Evolutionary conservation across 2,113 vertebrate genomes (phyloP), one percentile per base, ranked within the genome.

Genomic region (Oncorhynchus masou): DNA sequence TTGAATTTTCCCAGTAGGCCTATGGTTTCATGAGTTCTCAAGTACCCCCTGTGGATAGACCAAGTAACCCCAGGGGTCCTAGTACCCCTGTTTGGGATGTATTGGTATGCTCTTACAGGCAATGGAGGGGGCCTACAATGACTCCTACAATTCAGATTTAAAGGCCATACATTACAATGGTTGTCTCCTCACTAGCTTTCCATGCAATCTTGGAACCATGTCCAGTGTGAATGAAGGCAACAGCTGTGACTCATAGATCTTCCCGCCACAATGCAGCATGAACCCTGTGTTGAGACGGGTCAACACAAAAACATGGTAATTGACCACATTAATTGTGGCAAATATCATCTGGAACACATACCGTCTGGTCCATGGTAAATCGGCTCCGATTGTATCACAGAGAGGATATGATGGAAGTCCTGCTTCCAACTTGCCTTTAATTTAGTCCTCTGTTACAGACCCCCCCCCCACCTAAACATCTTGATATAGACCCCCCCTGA

Each of bases 341-440:
- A 74, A 81, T 74, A 82, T 74, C 85, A 86, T 81, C 86, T 86
- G 86, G 85, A 80, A 70, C 25, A 3, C 76, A 84, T 79, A 68
- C 68, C 29, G 75, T 68, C 27, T 48, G 73, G 13, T 83, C 69
- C 82, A n/a, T 9, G 1, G 77, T 74, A 24, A 66, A 25, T 57
- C 24, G 66, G 49, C 78, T 68, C 62, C 45, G 74, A 76, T 85
- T 57, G 65, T 22, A 78, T 85, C 39, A 5, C 22, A 77, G 16
- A 48, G 39, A 73, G 0, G 34, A 64, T 22, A 20, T 45, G 59
- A 20, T 45, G 59, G 70, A 71, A 75, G 51, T 68, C 68, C 62
- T 82, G 69, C 29, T 59, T 78, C 76, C 4, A 65, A 59, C 49
- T 54, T 54, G 3, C 74, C 65, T 65, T 75, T 25, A 49, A 24